Conservation (phyloP, 2,113 vertebrate genomes). For the Hemiscyllium ocellatum region DNA sequence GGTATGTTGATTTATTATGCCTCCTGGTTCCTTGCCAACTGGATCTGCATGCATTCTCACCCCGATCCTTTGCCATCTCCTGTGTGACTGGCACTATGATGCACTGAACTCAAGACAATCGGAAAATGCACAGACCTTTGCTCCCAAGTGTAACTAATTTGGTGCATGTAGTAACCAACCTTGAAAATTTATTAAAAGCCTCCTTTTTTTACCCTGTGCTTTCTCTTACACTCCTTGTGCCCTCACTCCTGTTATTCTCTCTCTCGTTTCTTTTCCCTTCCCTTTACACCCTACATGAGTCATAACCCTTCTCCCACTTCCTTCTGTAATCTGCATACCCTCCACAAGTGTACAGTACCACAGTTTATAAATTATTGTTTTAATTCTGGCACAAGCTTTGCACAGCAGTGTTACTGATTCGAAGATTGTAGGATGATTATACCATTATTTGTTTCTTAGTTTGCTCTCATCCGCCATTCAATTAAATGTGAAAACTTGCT, state of each 20-base stretch:
- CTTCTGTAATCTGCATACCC: not conserved
- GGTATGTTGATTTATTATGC: not conserved
- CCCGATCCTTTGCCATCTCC: not conserved
- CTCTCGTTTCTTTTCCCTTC: conserved; percentile 39
- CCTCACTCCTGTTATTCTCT: conserved; percentile 12
- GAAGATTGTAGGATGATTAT: not conserved
- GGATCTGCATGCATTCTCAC: not conserved
- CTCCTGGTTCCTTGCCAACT: not conserved
- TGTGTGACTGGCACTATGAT: no score
- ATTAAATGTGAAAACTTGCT: not conserved
- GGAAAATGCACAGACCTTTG: not conserved
- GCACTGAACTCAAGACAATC: not conserved
- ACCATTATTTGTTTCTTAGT: not conserved
- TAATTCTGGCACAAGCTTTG: not conserved
- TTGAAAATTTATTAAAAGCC: not conserved
- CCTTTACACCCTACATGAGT: not conserved
- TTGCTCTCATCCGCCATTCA: not conserved
- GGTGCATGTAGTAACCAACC: no score
- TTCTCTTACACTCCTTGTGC: not conserved
- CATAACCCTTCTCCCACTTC: not conserved
- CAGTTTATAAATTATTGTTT: not conserved
- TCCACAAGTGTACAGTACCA: not conserved
- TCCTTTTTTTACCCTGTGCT: not conserved
- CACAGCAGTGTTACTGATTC: not conserved
- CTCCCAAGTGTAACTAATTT: not conserved